Evolutionary conservation across 2,888 invertebrate genomes (phyloP), one percentile per base, ranked within the genome.

Genomic region (Ectropis crepuscularia): DNA sequence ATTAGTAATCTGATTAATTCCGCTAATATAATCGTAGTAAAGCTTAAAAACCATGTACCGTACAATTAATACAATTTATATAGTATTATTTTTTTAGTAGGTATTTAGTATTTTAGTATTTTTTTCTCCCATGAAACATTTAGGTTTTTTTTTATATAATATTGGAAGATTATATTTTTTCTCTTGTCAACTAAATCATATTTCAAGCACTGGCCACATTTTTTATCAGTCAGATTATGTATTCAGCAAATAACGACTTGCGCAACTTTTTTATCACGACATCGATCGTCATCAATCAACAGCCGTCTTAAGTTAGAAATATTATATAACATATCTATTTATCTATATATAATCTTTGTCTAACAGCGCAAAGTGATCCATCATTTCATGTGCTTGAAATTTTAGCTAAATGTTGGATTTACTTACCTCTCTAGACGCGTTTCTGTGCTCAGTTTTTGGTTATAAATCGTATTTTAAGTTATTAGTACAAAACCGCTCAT

Each of bases 311-410:
- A 58, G 63, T 67, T 69, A 66, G 60, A 73, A 65, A 68, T 64
- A 69, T 57, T 16, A 61, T 53, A 54, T 66, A 53, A 65, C 63
- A 45, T 68, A 69, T 66, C 57, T 64, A 42, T 47, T 51, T 61
- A 62, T 71, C 57, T 64, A 42, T 47, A 53, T 61, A 62, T 71
- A 71, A 79, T 79, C 78, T 78, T 71, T 73, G 74, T 79, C 72
- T 71, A 48, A 61, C 16, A 75, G 74, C 62, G 74, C 68, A 58
- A 48, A 58, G 63, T 63, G 65, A 82, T 81, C 76, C 73, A 80
- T 79, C 79, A 75, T 64, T 49, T 59, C 47, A 41, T 57, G 60
- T 64, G 57, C 65, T 53, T 67, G 57, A 71, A 70, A 65, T 65
- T 65, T 61, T 65, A 46, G 12, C 62, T 55, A 58, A 62, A 63